These are phyloP conservation scores for Myrmecobius fasciatus DNA, from an alignment of 2,113 vertebrate species.

Conservation along the genomic window DNA sequence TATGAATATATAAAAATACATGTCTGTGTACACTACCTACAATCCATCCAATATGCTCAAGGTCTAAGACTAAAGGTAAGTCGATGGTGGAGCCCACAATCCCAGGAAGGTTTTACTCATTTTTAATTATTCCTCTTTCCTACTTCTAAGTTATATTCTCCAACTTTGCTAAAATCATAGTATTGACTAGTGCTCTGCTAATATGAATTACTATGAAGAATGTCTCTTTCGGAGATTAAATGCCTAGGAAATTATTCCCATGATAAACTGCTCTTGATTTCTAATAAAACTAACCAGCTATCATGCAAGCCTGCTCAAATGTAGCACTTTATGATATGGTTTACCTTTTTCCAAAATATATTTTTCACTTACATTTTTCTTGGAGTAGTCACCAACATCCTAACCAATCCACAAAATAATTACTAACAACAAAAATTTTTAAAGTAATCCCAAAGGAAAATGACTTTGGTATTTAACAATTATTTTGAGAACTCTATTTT, in stretches of 20 bases:
- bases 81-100: not conserved
- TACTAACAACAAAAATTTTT: not conserved
- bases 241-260: constrained; percentile 2
- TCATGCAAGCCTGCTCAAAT: not conserved
- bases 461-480: not conserved
- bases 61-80: not conserved
- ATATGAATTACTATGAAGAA: constrained; percentile 21
- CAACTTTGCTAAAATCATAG: not conserved
- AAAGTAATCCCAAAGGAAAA: not conserved
- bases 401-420: not conserved
- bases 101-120: not conserved
- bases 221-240: constrained; percentile 15
- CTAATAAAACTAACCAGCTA: not conserved
- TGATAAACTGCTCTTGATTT: not conserved
- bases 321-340: not conserved
- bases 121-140: not conserved
- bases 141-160: constrained; percentile 6
- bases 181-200: not conserved
- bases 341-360: not conserved
- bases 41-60: not conserved
- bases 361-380: not conserved
- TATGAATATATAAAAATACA: constrained; percentile 1
- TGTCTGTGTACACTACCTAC: not conserved
- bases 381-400: constrained; percentile 15
- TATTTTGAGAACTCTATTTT: not conserved